Evolutionary conservation across 2,113 vertebrate species (phyloP), one percentile per base, ranked within the genome.

Genomic region (Pteropus alecto): DNA sequence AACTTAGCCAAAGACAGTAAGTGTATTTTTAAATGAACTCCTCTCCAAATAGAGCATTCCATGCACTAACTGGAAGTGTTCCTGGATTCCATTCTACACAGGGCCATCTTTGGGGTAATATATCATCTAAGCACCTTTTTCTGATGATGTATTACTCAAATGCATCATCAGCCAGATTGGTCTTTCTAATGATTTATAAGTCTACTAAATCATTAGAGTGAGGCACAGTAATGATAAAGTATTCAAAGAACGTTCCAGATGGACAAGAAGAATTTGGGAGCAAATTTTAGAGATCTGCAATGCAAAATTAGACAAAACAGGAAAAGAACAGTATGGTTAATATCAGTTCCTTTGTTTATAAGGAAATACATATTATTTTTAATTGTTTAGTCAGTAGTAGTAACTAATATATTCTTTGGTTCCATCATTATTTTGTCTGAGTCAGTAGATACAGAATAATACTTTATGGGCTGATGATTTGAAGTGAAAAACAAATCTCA

Each of bases 151-250:
- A 98, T 98, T 97, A 60, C 86, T 97, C 41, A 96, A 94, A 98
- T 98, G 90, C 61, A 97, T 97, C 97, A 98, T 78, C 96, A 98
- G 71, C 77, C 74, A 63, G 54, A 98, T 88, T 38, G 54, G 86
- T 88, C 77, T 98, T 98, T 97, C 90, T 97, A 95, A 76, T 97
- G 96, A 98, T 98, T 98, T 97, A 98, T 97, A 97, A 94, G 56
- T 51, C 92, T 83, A 96, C 95, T 97, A 97, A 98, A 97, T 98
- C 97, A 81, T 96, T 97, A 94, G 18, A 96, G 41, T 92, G 95
- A 97, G 74, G 86, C 15, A 46, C 48, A 51, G 26, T 3, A 26
- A 97, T 97, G 92, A 97, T 97, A 73, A 58, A 97, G 97, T 98
- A 97, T 98, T 98, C 86, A 97, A 97, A 95, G 94, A 95, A 97